Percentiles rank a stretch among this genome's conserved stretches.
Conservation (phyloP, 2,113 vertebrate genomes). For the Peucedramus taeniatus region DNA sequence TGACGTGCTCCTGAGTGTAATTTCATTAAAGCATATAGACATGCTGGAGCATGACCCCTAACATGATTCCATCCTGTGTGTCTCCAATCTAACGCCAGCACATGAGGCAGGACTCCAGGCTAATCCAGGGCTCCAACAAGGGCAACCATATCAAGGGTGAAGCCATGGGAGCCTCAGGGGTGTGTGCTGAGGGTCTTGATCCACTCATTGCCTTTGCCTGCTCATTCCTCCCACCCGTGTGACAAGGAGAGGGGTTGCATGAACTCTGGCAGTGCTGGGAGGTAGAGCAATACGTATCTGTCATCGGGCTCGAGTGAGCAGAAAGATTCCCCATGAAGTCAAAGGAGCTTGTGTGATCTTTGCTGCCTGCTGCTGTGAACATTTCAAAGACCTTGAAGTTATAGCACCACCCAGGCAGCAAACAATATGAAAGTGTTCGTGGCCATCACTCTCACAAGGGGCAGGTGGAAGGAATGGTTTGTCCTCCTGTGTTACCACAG, state of each 20-base stretch:
- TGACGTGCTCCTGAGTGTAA: not conserved
- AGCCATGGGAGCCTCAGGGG: not conserved
- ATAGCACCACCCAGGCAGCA: not conserved
- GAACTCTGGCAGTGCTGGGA: not conserved
- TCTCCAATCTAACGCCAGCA: not conserved
- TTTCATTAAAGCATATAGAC: not conserved
- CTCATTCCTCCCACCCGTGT: rapidly evolving
- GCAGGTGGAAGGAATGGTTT: not conserved
- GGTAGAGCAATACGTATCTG: not conserved
- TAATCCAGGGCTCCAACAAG: not conserved
- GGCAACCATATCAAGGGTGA: not conserved
- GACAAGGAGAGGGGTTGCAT: not conserved
- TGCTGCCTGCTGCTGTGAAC: not conserved
- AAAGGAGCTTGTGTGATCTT: not conserved
- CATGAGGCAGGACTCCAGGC: not conserved
- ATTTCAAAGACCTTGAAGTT: not conserved
- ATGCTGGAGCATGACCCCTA: not conserved
- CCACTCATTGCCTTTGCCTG: not conserved
- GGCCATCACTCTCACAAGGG: not conserved
- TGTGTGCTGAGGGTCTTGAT: not conserved
- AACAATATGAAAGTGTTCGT: not conserved
- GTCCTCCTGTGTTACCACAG: not conserved
- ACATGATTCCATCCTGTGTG: no score
- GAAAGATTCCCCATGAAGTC: not conserved
- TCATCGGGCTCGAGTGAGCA: rapidly evolving